Evolutionary conservation across 2,888 invertebrate species (phyloP).

Genomic region (Brachypterus glaber): DNA sequence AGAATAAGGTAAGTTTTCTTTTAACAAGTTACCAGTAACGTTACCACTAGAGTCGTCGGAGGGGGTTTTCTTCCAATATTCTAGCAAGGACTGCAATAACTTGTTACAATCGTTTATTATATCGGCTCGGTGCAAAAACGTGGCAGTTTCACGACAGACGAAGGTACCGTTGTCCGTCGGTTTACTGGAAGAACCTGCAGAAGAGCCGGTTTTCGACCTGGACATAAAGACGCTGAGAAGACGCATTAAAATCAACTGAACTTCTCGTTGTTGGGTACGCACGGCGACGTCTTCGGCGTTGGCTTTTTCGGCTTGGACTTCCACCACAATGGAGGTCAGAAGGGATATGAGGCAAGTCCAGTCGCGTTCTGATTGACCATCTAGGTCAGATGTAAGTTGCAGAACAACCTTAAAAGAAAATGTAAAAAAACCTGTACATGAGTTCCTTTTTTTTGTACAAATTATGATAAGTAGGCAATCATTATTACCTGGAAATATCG

Average conservation of each 20-base stretch:
- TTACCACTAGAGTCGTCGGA: slow-evolving; percentile 26
- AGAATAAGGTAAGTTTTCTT: slow-evolving; percentile 69
- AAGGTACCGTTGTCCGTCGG: slow-evolving; percentile 44
- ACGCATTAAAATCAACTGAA: slow-evolving; percentile 80
- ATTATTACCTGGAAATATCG: no score
- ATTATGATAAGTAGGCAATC: no score
- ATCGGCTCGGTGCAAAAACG: slow-evolving; percentile 57
- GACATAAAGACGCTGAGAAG: slow-evolving; percentile 77
- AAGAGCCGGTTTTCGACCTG: slow-evolving; percentile 51
- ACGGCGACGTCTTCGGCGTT: slow-evolving; percentile 47
- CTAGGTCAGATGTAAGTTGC: slow-evolving; percentile 82
- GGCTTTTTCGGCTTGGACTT: slow-evolving; percentile 57
- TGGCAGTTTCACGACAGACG: slow-evolving; percentile 63
- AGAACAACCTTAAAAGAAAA: slow-evolving; percentile 57
- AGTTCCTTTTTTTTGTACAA: no score
- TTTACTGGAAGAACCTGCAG: slow-evolving; percentile 28
- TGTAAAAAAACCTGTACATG: no score
- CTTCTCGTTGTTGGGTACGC: slow-evolving; percentile 69
- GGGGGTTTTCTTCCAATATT: slow-evolving; percentile 61
- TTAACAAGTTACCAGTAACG: slow-evolving; percentile 62
- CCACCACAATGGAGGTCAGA: slow-evolving; percentile 60
- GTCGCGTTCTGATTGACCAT: slow-evolving; percentile 75
- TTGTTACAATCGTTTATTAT: slow-evolving; percentile 65
- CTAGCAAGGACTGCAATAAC: slow-evolving; percentile 59
- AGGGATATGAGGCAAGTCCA: slow-evolving; percentile 67